Evolutionary conservation across 2,888 invertebrate species (phyloP).

Genomic region (Cantharis flavilabris): DNA sequence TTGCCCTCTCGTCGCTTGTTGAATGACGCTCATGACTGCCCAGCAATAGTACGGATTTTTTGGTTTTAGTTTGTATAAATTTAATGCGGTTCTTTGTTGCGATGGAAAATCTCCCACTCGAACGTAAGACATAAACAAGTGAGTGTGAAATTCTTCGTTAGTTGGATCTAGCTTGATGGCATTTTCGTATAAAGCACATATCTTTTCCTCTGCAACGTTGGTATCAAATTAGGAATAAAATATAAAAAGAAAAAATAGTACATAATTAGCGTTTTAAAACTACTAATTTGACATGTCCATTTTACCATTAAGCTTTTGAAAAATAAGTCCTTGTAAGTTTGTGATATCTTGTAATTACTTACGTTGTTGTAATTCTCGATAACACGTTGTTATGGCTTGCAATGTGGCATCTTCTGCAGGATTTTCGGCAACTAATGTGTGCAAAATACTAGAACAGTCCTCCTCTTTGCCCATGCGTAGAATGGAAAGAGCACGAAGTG

Average conservation of each 20-base stretch:
- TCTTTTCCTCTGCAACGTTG: conserved; percentile 75
- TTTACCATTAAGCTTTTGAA: not conserved
- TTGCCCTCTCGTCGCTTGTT: conserved; percentile 68
- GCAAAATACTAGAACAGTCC: conserved; percentile 78
- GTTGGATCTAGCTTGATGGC: conserved; percentile 84
- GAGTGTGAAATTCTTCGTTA: conserved; percentile 91
- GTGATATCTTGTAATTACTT: conserved; percentile 53
- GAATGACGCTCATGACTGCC: conserved; percentile 95
- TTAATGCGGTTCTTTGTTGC: conserved; percentile 88
- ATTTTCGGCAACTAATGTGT: conserved; percentile 75
- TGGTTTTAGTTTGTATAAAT: conserved; percentile 86
- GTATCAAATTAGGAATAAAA: conserved; percentile 8
- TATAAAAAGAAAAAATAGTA: conserved; percentile 8
- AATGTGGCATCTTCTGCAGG: conserved; percentile 92
- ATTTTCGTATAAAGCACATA: conserved; percentile 86
- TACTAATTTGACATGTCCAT: not conserved
- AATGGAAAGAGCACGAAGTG: conserved; percentile 89
- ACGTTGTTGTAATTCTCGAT: conserved; percentile 90
- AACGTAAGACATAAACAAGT: conserved; percentile 95
- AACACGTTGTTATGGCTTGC: conserved; percentile 94
- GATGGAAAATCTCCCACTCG: conserved; percentile 86
- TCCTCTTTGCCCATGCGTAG: conserved; percentile 83
- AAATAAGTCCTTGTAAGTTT: not conserved
- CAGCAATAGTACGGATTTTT: conserved; percentile 98
- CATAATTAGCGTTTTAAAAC: not conserved